Conservation (phyloP, 2,113 vertebrate genomes). For the Felis chaus region DNA sequence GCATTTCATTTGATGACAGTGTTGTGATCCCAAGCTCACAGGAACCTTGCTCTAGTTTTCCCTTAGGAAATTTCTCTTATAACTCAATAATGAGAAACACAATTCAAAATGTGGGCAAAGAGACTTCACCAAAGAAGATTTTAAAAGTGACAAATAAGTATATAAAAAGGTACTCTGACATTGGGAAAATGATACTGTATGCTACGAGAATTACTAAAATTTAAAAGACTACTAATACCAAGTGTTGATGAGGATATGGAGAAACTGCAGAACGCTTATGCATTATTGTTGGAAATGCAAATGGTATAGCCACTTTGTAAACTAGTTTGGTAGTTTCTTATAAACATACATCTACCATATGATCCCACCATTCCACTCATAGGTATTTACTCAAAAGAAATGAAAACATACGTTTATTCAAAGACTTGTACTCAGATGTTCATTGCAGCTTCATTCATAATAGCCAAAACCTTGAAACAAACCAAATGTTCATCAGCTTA, state of each 20-base stretch:
- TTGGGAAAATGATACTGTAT: background rate
- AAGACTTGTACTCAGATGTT: background rate
- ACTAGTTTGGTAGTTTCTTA: constrained; percentile 36
- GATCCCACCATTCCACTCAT: background rate
- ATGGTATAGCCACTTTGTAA: background rate
- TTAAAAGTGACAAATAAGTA: background rate
- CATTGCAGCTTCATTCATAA: background rate
- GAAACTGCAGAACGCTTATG: background rate
- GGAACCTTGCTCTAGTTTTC: background rate
- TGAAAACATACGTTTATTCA: constrained; percentile 37
- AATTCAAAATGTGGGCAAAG: background rate
- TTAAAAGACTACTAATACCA: background rate
- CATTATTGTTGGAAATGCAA: background rate
- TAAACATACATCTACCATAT: constrained; percentile 14
- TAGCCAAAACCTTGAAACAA: constrained; percentile 32
- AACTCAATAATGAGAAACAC: constrained; percentile 4
- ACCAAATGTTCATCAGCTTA: background rate
- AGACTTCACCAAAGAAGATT: background rate
- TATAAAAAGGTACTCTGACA: background rate
- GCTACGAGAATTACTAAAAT: background rate
- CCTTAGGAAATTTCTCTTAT: background rate
- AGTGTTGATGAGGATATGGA: background rate
- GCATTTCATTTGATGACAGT: background rate
- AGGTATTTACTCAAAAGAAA: constrained; percentile 42
- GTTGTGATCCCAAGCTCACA: background rate